A percentile compares a stretch with the other conserved stretches of the same genome.
These are phyloP conservation scores for Protobothrops mucrosquamatus DNA, from an alignment of 2,113 vertebrate species.

Conservation along the genomic window DNA sequence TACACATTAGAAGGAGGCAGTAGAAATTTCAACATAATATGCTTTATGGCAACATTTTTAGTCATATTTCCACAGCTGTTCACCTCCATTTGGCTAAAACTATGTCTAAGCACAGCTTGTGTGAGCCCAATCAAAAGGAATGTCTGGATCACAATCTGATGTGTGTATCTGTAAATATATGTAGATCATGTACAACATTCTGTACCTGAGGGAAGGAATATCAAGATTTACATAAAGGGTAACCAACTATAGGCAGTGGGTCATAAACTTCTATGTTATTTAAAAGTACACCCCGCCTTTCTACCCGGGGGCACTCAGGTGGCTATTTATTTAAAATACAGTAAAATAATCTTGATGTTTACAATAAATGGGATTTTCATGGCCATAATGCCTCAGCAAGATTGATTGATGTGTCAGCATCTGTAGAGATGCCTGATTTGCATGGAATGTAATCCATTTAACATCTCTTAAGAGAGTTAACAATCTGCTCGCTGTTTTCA, in stretches of 20 bases:
- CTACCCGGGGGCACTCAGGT: neutral
- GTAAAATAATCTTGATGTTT: neutral
- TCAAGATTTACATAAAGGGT: neutral
- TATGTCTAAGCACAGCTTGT: neutral
- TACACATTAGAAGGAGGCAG: neutral
- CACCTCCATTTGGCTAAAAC: neutral
- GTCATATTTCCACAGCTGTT: neutral
- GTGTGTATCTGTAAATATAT: neutral
- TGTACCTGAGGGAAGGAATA: neutral
- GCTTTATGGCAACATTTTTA: neutral
- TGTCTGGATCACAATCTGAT: neutral
- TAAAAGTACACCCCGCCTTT: neutral
- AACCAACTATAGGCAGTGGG: neutral
- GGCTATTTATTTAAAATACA: neutral
- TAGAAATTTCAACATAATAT: neutral
- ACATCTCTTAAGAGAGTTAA: neutral
- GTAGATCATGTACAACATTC: neutral
- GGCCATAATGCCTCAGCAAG: neutral
- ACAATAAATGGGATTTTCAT: neutral
- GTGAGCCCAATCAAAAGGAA: neutral
- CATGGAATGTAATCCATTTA: neutral
- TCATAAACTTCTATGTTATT: neutral
- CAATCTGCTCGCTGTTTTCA: neutral
- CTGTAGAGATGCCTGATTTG: neutral
- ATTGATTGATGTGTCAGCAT: constrained; percentile 3